These are phyloP conservation scores for Cephus pygmeus DNA, from an alignment of 2,888 invertebrate genomes.

Conservation along the genomic window DNA sequence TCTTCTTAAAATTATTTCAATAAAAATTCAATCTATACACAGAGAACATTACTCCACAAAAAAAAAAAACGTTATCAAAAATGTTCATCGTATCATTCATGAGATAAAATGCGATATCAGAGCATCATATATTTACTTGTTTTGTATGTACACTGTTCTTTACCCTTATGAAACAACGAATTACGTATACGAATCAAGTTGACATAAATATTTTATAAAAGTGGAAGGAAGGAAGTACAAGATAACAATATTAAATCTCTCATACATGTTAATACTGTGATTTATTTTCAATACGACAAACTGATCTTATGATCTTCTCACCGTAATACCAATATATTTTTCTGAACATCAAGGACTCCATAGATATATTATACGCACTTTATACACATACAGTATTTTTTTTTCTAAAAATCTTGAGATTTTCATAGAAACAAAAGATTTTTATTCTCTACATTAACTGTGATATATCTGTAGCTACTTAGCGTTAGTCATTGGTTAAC, in stretches of 20 bases:
- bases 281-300: not conserved
- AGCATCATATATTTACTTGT: not conserved
- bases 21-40: not conserved
- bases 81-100: not conserved
- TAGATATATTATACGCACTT: not conserved
- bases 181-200: not conserved
- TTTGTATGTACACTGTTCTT: not conserved
- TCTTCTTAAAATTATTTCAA: not conserved
- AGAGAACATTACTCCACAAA: not conserved
- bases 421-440: no score
- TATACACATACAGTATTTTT: not conserved
- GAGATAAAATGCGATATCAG: not conserved
- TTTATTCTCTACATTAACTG: no score
- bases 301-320: not conserved
- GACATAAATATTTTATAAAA: not conserved
- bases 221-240: not conserved
- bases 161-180: not conserved
- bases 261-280: not conserved
- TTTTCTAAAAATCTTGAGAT: not conserved
- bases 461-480: not conserved
- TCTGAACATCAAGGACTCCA: not conserved
- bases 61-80: not conserved
- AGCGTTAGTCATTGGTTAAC: not conserved
- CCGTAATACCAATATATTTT: not conserved
- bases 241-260: not conserved